Evolutionary conservation across 1,140 invertebrate species (phyloP).

Genomic region (Aradophagus sp.): DNA sequence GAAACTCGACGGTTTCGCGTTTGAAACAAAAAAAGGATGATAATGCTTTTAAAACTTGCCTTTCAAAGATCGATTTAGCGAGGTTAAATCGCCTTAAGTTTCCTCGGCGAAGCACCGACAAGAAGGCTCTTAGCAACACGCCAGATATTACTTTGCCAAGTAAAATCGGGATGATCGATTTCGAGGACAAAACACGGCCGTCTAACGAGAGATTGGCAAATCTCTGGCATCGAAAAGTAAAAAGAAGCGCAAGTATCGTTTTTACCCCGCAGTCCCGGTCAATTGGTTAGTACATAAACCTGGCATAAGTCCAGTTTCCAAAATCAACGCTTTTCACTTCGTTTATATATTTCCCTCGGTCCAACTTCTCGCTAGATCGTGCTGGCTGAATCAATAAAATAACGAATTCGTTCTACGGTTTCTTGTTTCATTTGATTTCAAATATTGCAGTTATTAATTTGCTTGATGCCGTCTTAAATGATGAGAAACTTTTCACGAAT

Average conservation of each 20-base stretch:
- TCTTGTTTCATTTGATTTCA: too few species aligned
- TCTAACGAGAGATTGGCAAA: slow-evolving; percentile 59
- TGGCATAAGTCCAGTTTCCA: slow-evolving; percentile 61
- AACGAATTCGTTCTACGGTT: too few species aligned
- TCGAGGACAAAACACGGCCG: slow-evolving; percentile 55
- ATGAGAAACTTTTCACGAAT: too few species aligned
- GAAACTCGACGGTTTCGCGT: too few species aligned
- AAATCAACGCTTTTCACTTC: slow-evolving; percentile 62
- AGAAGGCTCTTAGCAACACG: slow-evolving; percentile 42
- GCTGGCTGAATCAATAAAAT: slow-evolving; percentile 33
- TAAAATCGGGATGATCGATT: slow-evolving; percentile 58
- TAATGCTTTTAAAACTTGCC: too few species aligned
- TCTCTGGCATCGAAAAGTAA: slow-evolving; percentile 51
- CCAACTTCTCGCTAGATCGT: slow-evolving; percentile 45
- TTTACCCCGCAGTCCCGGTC: slow-evolving; percentile 56
- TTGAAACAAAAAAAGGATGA: too few species aligned
- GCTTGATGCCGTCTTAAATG: too few species aligned
- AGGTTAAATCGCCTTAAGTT: slow-evolving; percentile 49
- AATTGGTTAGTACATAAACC: slow-evolving; percentile 63
- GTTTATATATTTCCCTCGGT: slow-evolving; percentile 37
- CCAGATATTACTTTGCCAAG: slow-evolving; percentile 51
- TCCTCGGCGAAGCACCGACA: slow-evolving; percentile 31
- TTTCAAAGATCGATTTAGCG: slow-evolving; percentile 40
- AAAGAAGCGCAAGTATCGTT: slow-evolving; percentile 41
- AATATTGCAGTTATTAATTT: too few species aligned